phyloP scores from a whole-genome alignment of 2,113 vertebrate genomes.

The Leptobrachium ailaonicum region DNA sequence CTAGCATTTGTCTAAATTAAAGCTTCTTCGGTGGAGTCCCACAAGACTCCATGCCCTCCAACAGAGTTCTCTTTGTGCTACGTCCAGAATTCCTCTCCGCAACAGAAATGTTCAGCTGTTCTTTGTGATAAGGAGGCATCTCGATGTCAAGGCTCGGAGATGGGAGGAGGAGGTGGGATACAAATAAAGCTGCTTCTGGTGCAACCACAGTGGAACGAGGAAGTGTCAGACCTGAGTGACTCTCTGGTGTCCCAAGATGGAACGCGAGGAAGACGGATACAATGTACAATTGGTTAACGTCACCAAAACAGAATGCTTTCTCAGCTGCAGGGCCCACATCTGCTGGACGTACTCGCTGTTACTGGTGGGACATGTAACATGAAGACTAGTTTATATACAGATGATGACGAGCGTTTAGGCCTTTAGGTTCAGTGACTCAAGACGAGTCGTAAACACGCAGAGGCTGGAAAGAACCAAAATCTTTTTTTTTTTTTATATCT shows the following conservation, averaged over 20 bases:
- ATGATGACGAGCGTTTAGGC: not conserved
- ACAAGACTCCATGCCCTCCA: constrained; percentile 43
- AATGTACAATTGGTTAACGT: not conserved
- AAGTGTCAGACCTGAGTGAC: too few relatives aligned
- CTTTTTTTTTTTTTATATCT: too few relatives aligned
- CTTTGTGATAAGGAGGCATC: not conserved
- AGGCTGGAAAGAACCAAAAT: too few relatives aligned
- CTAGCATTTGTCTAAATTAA: constrained; percentile 26
- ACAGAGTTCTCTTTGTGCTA: constrained; percentile 68
- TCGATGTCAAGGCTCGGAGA: not conserved
- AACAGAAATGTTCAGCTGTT: constrained; percentile 37
- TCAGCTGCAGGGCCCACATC: constrained; percentile 30
- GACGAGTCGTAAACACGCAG: too few relatives aligned
- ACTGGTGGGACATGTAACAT: too few relatives aligned
- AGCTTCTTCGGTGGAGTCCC: constrained; percentile 54
- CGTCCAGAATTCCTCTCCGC: constrained; percentile 10
- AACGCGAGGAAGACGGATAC: not conserved
- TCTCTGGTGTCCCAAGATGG: not conserved
- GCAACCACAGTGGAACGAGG: too few relatives aligned
- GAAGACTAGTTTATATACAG: not conserved
- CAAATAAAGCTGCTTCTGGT: too few relatives aligned
- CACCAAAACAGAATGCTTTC: not conserved
- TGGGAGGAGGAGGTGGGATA: too few relatives aligned
- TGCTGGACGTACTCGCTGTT: not conserved
- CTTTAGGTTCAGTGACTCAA: too few relatives aligned